A percentile compares a stretch with the other conserved stretches of the same genome.
Evolutionary conservation across 2,113 vertebrate species (phyloP).

Genomic region (Siniperca chuatsi): DNA sequence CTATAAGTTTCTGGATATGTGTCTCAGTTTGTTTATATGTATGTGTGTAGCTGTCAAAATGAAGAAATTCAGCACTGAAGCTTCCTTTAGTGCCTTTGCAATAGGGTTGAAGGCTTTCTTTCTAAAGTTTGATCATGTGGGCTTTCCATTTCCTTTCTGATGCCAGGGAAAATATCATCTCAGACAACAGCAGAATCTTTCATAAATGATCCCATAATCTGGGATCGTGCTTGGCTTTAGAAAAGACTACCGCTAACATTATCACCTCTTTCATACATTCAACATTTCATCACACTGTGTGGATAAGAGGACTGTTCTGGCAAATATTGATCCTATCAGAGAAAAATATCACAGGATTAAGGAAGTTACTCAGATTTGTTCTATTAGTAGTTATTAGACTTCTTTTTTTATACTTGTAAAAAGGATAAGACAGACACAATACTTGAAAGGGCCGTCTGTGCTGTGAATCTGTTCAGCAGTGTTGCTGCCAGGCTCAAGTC

Average conservation of each 20-base stretch:
- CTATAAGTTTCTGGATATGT: not conserved
- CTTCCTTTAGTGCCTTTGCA: constrained; percentile 15
- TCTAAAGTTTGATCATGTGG: constrained; percentile 54
- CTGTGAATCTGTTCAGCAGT: constrained; percentile 55
- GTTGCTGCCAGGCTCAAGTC: constrained; percentile 55
- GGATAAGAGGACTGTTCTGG: constrained; percentile 66
- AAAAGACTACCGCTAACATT: constrained; percentile 62
- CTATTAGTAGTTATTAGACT: constrained; percentile 68
- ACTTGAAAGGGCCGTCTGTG: constrained; percentile 65
- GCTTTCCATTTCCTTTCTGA: constrained; percentile 49
- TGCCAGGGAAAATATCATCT: constrained; percentile 62
- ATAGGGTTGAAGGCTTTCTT: constrained; percentile 11
- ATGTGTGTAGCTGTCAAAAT: not conserved
- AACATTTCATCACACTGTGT: constrained; percentile 60
- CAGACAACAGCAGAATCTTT: constrained; percentile 60
- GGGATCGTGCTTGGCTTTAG: constrained; percentile 67
- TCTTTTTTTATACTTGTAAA: constrained; percentile 59
- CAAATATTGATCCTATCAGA: constrained; percentile 76
- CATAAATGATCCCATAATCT: constrained; percentile 76
- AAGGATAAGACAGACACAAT: constrained; percentile 37
- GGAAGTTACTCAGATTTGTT: constrained; percentile 65
- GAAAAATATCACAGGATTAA: constrained; percentile 71
- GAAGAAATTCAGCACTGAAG: not conserved
- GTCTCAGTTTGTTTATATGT: not conserved
- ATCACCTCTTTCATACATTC: constrained; percentile 61